Conservation (phyloP, 2,888 invertebrate genomes). For the Hermodice carunculata region DNA sequence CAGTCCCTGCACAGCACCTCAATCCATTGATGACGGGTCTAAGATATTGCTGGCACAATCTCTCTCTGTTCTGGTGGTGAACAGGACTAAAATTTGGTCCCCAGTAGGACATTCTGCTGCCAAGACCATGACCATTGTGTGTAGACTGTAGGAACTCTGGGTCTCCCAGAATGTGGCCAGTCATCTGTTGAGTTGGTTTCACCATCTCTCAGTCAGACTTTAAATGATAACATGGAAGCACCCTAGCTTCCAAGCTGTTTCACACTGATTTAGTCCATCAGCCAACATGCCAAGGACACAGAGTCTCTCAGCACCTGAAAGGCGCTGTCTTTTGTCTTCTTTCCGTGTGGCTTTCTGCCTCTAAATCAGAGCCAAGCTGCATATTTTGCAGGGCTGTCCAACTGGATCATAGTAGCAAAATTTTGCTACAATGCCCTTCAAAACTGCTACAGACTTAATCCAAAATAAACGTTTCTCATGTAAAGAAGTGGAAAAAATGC, state of each 20-base stretch:
- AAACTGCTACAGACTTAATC: too few species aligned
- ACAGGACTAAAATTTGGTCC: background rate
- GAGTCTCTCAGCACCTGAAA: background rate
- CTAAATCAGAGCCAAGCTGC: too few species aligned
- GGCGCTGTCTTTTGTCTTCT: background rate
- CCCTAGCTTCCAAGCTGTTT: background rate
- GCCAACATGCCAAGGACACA: background rate
- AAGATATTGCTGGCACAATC: too few species aligned
- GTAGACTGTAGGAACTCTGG: background rate
- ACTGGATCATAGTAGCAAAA: too few species aligned
- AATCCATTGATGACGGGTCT: too few species aligned
- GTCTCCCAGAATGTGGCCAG: background rate
- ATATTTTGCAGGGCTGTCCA: too few species aligned
- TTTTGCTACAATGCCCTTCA: too few species aligned
- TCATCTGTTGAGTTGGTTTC: background rate
- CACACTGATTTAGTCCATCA: background rate
- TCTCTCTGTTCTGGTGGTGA: too few species aligned
- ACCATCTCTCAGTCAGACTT: background rate
- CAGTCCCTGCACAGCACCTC: too few species aligned
- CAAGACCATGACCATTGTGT: background rate
- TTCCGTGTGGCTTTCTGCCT: too few species aligned
- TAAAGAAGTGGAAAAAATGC: too few species aligned
- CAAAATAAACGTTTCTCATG: too few species aligned
- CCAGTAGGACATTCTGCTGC: background rate
- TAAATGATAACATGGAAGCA: background rate